Evolutionary conservation across 2,113 vertebrate species (phyloP).

Genomic region (Dolichallabes microphthalmus): DNA sequence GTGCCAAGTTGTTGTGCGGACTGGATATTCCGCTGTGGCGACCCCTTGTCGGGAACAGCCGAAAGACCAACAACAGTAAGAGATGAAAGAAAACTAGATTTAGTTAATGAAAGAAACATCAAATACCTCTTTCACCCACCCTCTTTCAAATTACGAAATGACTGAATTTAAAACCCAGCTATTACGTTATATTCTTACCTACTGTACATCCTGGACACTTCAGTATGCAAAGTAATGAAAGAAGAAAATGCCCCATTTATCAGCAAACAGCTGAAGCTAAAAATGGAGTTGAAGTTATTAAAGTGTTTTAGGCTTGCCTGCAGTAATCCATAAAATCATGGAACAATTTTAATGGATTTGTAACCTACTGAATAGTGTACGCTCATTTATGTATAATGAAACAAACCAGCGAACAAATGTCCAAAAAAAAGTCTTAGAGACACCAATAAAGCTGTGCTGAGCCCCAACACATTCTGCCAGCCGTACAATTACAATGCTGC

Average conservation of each 20-base stretch:
- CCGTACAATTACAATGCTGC: neutral
- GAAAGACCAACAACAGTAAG: too few relatives aligned
- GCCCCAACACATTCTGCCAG: neutral
- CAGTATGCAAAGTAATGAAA: neutral
- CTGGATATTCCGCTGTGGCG: too few relatives aligned
- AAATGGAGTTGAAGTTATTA: neutral
- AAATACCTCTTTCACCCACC: too few relatives aligned
- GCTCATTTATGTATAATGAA: neutral
- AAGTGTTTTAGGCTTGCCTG: neutral
- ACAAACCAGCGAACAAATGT: neutral
- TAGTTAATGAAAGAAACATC: too few relatives aligned
- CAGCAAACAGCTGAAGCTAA: neutral
- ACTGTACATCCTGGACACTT: neutral
- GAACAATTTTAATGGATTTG: neutral
- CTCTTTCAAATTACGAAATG: too few relatives aligned
- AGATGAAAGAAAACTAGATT: too few relatives aligned
- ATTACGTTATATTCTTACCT: neutral
- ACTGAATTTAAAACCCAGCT: neutral
- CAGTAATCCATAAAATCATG: neutral
- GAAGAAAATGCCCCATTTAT: neutral
- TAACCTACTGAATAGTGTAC: neutral
- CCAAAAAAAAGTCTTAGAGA: neutral
- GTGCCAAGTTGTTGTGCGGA: too few relatives aligned
- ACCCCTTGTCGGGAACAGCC: too few relatives aligned
- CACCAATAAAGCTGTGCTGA: neutral